Evolutionary conservation across 2,888 invertebrate species (phyloP), one percentile per base, ranked within the genome.

Genomic region (Agrypnus murinus): DNA sequence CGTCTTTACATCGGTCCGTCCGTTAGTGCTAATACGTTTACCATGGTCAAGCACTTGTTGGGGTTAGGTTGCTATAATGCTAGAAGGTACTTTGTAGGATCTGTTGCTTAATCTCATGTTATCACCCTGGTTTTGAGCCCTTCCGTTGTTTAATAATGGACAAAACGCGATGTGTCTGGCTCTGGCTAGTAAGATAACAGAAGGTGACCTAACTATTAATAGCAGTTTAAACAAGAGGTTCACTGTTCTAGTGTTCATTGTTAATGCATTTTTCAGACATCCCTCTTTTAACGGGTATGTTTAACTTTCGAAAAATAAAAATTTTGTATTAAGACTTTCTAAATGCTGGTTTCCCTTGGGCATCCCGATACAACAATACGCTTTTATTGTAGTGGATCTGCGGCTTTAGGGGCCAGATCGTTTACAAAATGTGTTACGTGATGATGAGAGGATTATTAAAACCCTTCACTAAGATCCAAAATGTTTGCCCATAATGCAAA

Each of bases 391-490:
- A 40, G 43, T 12, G 12, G 25, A 31, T 43, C 43, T 58, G 43
- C 9, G 58, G 58, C n/a, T 58, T 43, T 34, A 31, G 19, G 34
- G 48, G 62, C n/a, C 32, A 57, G 62, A 32, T 40, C 62, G 48
- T 62, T 62, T 34, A 48, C n/a, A 62, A 48, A 62, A 48, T 62
- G 32, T 62, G 62, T 62, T 62, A 46, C 62, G 62, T 62, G 62
- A 48, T 34, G 62, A 46, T 43, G 58, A 58, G 58, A 58, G 25
- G 38, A 31, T 58, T 58, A 58, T 58, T 58, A 58, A 58, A 58
- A 31, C 58, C 58, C 58, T 36, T 58, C 14, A 55, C 36, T 36
- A 36, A 36, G 36, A 36, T 36, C 55, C 36, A 36, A 55, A 55
- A 36, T 55, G 36, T 55, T 55, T 55, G 55, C 9, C 10, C 36